Evolutionary conservation across 2,888 invertebrate genomes (phyloP), one percentile per base, ranked within the genome.

Genomic region (Heterodera filipjevi): DNA sequence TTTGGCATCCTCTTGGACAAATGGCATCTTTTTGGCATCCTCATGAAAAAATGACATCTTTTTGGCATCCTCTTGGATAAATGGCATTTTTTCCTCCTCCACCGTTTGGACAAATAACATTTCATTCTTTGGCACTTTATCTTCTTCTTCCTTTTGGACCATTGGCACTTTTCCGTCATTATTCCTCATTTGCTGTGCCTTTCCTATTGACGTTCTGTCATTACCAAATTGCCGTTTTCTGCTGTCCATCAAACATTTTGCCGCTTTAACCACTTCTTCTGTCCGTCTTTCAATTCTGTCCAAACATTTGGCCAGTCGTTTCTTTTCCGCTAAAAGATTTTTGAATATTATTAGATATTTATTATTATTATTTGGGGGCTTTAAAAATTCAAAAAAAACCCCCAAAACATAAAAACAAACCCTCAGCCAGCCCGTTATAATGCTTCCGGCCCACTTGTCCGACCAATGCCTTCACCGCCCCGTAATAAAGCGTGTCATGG

Each of bases 401-500:
- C n/a, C n/a, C n/a, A n/a, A n/a, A n/a, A n/a, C 22, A 33, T 19
- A 14, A 53, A 59, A 59, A 59, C 27, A 10, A 27, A 59, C 59
- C 27, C 27, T 59, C 27, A 6, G 59, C 22, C 10, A 66, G 16
- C 35, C 46, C 27, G n/a, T 53, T 76, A 12, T 30, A 66, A 32
- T 68, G 77, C 59, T 59, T 59, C 27, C 59, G 5, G 59, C 59
- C 59, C 27, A 86, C 78, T 70, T 84, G 82, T 14, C 84, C 86
- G 76, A 86, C 84, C 16, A 86, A 76, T 0, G 85, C 86, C 76
- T 86, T 86, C 77, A 86, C 80, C 12, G 85, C 85, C 49, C 85
- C 84, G 27, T 86, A 81, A 78, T 86, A 86, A 84, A 84, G 84
- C 70, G 85, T 86, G 30, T 80, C 80, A 74, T 86, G 86, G 22